Conservation (phyloP, 1,140 invertebrate species). For the Odontomachus brunneus region DNA sequence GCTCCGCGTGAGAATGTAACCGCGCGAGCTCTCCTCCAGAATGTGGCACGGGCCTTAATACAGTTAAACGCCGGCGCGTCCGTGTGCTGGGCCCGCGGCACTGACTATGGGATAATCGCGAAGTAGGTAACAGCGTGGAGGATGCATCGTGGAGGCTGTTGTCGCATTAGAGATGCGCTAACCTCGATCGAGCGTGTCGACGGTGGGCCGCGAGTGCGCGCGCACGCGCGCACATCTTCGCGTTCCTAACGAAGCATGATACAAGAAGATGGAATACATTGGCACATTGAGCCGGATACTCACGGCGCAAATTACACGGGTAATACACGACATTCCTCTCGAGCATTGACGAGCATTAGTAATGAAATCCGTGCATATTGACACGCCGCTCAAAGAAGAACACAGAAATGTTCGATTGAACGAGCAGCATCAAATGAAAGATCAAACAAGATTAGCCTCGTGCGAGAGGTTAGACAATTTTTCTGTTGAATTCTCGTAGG, state of each 20-base stretch:
- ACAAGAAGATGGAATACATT: slow-evolving; percentile 35
- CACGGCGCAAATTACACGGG: no score
- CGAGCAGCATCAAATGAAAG: no score
- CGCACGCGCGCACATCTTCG: no score
- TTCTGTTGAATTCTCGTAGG: no score
- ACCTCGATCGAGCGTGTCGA: slow-evolving; percentile 75
- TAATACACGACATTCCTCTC: no score
- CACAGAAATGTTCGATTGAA: no score
- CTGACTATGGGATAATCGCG: slow-evolving; percentile 74
- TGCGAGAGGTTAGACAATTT: no score
- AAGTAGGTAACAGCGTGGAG: slow-evolving; percentile 79
- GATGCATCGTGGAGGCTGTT: slow-evolving; percentile 63
- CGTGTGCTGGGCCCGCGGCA: slow-evolving; percentile 29
- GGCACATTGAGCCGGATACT: background rate
- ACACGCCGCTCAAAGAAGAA: no score
- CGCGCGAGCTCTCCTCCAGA: slow-evolving; percentile 56
- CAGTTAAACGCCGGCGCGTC: slow-evolving; percentile 52
- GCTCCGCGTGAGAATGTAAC: slow-evolving; percentile 62
- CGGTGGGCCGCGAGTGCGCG: slow-evolving; percentile 12
- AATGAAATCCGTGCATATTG: no score
- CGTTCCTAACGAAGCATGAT: slow-evolving; percentile 49
- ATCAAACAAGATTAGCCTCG: no score
- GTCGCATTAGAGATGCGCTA: slow-evolving; percentile 77
- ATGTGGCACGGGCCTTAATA: slow-evolving; percentile 78
- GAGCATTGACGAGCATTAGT: no score